These are phyloP conservation scores for Calosoma granatense DNA, from an alignment of 1,140 invertebrate genomes.

Conservation along the genomic window DNA sequence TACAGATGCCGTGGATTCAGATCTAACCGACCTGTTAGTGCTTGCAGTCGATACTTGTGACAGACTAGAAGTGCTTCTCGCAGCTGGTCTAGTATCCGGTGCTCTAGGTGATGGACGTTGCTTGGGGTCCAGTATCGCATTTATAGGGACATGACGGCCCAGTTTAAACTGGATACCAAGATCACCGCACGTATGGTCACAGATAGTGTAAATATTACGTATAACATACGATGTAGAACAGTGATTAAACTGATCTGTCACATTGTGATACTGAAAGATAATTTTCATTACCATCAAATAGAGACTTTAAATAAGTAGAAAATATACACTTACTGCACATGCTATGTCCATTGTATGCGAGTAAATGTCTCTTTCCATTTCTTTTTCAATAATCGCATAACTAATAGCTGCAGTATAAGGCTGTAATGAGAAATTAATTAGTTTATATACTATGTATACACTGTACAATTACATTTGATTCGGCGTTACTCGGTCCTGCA, in stretches of 20 bases:
- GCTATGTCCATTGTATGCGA: not conserved
- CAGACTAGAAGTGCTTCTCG: too few species aligned
- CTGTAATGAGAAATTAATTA: too few species aligned
- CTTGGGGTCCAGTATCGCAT: not conserved
- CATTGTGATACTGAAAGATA: not conserved
- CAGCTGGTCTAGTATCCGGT: too few species aligned
- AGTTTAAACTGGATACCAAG: not conserved
- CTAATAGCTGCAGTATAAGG: too few species aligned
- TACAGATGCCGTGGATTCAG: too few species aligned
- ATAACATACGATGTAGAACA: not conserved
- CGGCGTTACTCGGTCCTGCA: too few species aligned
- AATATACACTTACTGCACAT: not conserved
- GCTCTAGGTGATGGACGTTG: too few species aligned
- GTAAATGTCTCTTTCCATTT: not conserved
- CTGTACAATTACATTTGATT: too few species aligned
- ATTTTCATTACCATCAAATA: not conserved
- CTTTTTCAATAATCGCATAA: too few species aligned
- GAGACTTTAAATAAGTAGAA: not conserved
- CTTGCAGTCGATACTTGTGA: too few species aligned
- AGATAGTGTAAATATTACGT: not conserved
- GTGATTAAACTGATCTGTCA: not conserved
- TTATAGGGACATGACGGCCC: not conserved
- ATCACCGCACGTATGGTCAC: not conserved
- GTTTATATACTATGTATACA: too few species aligned
- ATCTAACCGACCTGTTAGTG: too few species aligned